Percentiles rank a stretch among this genome's conserved stretches.
These are phyloP conservation scores for Gisinianus flammeolus DNA, from an alignment of 2,888 invertebrate species.

Conservation along the genomic window DNA sequence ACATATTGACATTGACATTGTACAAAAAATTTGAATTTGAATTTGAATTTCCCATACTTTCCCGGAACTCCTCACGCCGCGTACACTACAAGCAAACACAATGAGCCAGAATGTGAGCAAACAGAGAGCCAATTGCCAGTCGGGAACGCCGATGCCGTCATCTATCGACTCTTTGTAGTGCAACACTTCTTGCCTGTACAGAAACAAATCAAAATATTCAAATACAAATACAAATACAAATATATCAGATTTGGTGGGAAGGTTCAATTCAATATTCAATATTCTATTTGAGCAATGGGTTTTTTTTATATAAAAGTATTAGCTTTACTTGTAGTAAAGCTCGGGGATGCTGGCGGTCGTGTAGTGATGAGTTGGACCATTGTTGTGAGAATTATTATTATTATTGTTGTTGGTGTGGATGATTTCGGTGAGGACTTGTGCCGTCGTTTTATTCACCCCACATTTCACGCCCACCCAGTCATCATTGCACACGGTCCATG, in stretches of 20 bases:
- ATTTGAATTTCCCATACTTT: neutral
- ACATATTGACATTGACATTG: too few relatives aligned
- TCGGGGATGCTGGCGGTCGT: slow-evolving; percentile 63
- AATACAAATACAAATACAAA: neutral
- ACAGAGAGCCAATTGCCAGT: slow-evolving; percentile 61
- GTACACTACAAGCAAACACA: neutral
- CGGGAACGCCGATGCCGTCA: slow-evolving; percentile 65
- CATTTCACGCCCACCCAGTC: slow-evolving; percentile 38
- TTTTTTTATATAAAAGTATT: slow-evolving; percentile 1
- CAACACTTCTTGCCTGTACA: slow-evolving; percentile 44
- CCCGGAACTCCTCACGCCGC: neutral
- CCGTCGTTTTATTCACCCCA: slow-evolving; percentile 25
- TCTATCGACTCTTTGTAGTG: slow-evolving; percentile 54
- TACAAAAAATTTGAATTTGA: neutral
- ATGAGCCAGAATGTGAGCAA: slow-evolving; percentile 73
- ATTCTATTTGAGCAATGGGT: neutral
- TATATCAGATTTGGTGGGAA: neutral
- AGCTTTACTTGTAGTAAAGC: slow-evolving; percentile 65
- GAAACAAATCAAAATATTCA: neutral
- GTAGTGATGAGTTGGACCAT: neutral
- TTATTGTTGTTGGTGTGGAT: neutral
- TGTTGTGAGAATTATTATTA: too few relatives aligned
- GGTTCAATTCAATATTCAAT: neutral
- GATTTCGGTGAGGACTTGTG: neutral
- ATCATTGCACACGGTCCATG: slow-evolving; percentile 60